Base-by-base conservation (phyloP, 2,797 vertebrate species). In the Mormyrops attenuatus region DNA sequence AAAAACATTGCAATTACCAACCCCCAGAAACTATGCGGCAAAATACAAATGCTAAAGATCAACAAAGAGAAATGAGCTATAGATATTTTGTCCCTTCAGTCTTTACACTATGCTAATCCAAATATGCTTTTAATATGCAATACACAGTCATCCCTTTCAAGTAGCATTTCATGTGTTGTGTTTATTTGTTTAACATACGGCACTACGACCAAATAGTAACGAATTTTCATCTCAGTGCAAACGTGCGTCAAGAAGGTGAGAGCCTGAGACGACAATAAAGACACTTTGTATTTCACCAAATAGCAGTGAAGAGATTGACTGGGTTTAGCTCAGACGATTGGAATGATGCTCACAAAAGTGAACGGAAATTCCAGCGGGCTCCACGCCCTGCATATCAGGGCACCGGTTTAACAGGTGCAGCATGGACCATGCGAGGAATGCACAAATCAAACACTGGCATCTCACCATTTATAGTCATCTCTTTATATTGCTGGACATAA, bases 391-490 rank as follows among this genome's bases (percentile, higher is more conserved):
- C 73, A 89, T 34, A 77, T 89, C 34, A 60, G 13, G 41, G 44
- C 53, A 44, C 73, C 52, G 41, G 53, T 89, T 53, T 84, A 63
- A 60, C 88, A 84, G 77, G 88, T 89, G 57, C n/a, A 26, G 57
- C 38, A 26, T 22, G 9, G 3, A 22, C 47, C 73, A 47, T 22
- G 5, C n/a, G 11, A 52, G 49, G 82, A 49, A 22, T 49, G 44
- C 13, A 85, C 44, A 47, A 22, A 7, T 26, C 44, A 49, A 49
- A 50, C 73, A 20, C 73, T 20, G 11, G 52, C n/a, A 44, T 47
- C 80, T n/a, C 11, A 9, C 3, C 4, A n/a, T 44, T 22, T 85
- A 50, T 52, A 49, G 49, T 49, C 9, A 11, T 9, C 20, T 50
- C 41, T 44, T 80, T 44, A n/a, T 44, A n/a, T n/a, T 44, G 20